These are phyloP conservation scores for Cyphomyrmex costatus DNA, from an alignment of 1,140 invertebrate species.

Conservation along the genomic window DNA sequence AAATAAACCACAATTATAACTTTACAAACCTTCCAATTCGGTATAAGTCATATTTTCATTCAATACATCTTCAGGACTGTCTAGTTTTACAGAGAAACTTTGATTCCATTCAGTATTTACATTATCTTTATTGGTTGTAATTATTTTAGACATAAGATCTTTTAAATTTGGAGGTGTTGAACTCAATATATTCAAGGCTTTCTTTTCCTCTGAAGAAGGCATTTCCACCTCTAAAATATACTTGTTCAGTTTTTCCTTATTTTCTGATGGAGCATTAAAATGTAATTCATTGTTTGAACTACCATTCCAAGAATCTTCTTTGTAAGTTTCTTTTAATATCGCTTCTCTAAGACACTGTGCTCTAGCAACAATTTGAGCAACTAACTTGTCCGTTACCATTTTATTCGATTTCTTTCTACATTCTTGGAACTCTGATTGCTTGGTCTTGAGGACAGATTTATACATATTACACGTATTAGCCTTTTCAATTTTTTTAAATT, in stretches of 20 bases:
- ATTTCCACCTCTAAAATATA: slow-evolving; percentile 79
- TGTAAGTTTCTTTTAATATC: slow-evolving; percentile 77
- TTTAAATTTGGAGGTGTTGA: slow-evolving; percentile 79
- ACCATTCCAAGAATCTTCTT: slow-evolving; percentile 74
- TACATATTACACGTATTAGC: slow-evolving; percentile 47
- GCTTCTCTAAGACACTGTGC: slow-evolving; percentile 80
- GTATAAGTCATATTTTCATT: neutral
- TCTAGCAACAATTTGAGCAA: slow-evolving; percentile 79
- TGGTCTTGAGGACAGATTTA: slow-evolving; percentile 78
- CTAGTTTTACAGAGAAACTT: neutral
- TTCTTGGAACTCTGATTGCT: slow-evolving; percentile 65
- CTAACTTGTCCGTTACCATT: slow-evolving; percentile 79
- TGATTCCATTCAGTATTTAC: neutral
- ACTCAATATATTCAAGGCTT: slow-evolving; percentile 80
- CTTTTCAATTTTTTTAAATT: neutral
- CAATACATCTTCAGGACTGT: slow-evolving; percentile 14
- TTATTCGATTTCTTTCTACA: slow-evolving; percentile 66
- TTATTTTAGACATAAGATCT: slow-evolving; percentile 68
- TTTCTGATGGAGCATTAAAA: slow-evolving; percentile 51
- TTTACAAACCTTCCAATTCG: slow-evolving; percentile 50
- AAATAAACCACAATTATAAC: no score
- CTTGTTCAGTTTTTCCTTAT: slow-evolving; percentile 75
- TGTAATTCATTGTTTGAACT: slow-evolving; percentile 67
- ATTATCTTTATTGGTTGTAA: neutral
- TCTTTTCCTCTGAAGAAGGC: slow-evolving; percentile 75